Evolutionary conservation across 2,888 invertebrate species (phyloP), one percentile per base, ranked within the genome.

Genomic region (Amphimallon solstitiale): DNA sequence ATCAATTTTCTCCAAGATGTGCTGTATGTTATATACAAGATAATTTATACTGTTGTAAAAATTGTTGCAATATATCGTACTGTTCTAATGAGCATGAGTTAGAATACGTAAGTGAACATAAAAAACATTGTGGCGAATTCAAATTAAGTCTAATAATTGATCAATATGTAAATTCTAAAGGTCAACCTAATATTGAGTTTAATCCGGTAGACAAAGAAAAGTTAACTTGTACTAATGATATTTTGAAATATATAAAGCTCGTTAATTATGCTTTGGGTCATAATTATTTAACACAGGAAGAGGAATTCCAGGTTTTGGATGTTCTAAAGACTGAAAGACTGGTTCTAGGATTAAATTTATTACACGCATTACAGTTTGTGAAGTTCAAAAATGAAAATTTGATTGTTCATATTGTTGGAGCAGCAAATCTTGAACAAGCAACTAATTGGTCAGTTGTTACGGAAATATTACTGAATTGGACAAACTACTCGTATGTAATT

Each of bases 331-430:
- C 37, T 3, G 46, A 49, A 9, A 37, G 48, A 21, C 7, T 62
- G 29, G 29, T 48, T 12, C 4, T 49, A 7, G 62, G 62, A 14
- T 49, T 62, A 14, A 49, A 48, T 38, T 38, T 62, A 7, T 49
- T 49, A 21, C 9, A 49, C 19, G 23, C 48, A 21, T 14, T 62
- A n/a, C 35, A 62, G 17, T 23, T 62, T 2, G 14, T 7, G n/a
- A 62, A 38, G 34, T 17, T 15, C 6, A 23, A 17, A 17, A 48
- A 49, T 12, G 9, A 19, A 14, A n/a, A 38, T 2, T 5, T 62
- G 15, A 38, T 48, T 19, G 37, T 62, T 46, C 62, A 62, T 49
- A 49, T 62, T 23, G 62, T 62, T 5, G 62, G 62, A 14, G 62
- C 46, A n/a, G 48, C 62, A 2, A 12, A 37, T 38, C 49, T 62